Percentiles rank a stretch among this genome's conserved stretches.
Evolutionary conservation across 2,888 invertebrate genomes (phyloP).

Genomic region (Lasioglossum zephyrum): DNA sequence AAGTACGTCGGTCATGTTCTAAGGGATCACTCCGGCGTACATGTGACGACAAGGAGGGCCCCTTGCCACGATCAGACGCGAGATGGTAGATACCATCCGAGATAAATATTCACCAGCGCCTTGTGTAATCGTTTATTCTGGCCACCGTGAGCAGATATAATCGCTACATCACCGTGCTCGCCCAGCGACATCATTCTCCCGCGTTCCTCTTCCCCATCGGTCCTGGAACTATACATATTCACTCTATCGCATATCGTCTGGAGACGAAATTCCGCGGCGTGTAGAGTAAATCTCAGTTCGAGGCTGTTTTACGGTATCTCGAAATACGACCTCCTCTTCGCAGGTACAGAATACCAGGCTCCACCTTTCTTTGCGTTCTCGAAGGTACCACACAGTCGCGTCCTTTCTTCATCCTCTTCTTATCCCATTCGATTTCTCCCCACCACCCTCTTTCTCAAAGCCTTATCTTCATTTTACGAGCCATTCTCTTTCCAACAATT

Average conservation of each 20-base stretch:
- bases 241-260: slow-evolving; percentile 1
- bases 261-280: slow-evolving; percentile 42
- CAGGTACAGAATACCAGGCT: slow-evolving; percentile 7
- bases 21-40: slow-evolving; percentile 56
- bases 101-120: slow-evolving; percentile 64
- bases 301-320: slow-evolving; percentile 62
- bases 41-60: slow-evolving; percentile 56
- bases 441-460: not conserved
- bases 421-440: slow-evolving; percentile 14
- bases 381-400: not conserved
- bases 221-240: slow-evolving; percentile 1
- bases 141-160: slow-evolving; percentile 62
- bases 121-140: slow-evolving; percentile 65
- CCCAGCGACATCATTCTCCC: slow-evolving; percentile 59
- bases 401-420: slow-evolving; percentile 20
- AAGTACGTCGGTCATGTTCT: slow-evolving; percentile 37
- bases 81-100: slow-evolving; percentile 61
- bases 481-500: slow-evolving; percentile 13
- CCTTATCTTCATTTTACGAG: slow-evolving; percentile 36
- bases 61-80: slow-evolving; percentile 50
- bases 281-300: slow-evolving; percentile 55
- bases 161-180: slow-evolving; percentile 61
- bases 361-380: slow-evolving; percentile 51
- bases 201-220: slow-evolving; percentile 42
- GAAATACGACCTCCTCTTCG: slow-evolving; percentile 45